A percentile compares a stretch with the other conserved stretches of the same genome.
Evolutionary conservation across 1,140 invertebrate species (phyloP).

Genomic region (Araneus ventricosus): DNA sequence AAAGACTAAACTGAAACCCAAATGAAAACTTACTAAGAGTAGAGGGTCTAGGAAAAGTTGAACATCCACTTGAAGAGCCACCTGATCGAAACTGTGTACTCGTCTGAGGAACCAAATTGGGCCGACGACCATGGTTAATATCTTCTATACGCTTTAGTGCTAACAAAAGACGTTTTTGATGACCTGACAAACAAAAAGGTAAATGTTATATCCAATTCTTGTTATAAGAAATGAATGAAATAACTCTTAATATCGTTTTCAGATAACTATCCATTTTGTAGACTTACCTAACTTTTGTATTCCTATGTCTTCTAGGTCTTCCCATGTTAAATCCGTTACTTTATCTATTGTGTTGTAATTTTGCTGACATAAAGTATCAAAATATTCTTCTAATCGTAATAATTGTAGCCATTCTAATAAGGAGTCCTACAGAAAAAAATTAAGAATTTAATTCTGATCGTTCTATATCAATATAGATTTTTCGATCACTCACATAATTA

Average conservation of each 20-base stretch:
- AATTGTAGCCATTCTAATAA: conserved; percentile 95
- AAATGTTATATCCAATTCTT: background rate
- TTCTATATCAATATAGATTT: too few relatives aligned
- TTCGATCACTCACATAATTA: too few relatives aligned
- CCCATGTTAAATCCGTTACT: conserved; percentile 95
- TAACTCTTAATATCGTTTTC: conserved; percentile 83
- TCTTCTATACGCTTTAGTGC: conserved; percentile 98
- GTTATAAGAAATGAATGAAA: conserved; percentile 79
- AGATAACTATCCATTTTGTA: background rate
- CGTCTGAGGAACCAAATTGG: conserved; percentile 60
- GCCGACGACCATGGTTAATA: conserved; percentile 81
- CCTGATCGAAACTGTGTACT: background rate
- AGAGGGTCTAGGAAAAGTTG: conserved; percentile 65
- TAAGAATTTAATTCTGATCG: background rate
- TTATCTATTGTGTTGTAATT: conserved; percentile 94
- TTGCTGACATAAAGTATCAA: conserved; percentile 91
- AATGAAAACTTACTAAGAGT: conserved; percentile 49
- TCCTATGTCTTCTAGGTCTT: conserved; percentile 99
- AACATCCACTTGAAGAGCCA: background rate
- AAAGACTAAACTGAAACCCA: too few relatives aligned
- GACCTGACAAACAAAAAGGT: conserved; percentile 83
- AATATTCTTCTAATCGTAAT: conserved; percentile 94
- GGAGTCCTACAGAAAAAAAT: conserved; percentile 84
- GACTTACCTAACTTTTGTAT: conserved; percentile 84
- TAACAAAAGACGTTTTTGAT: conserved; percentile 98